Evolutionary conservation across 2,113 vertebrate genomes (phyloP).

Genomic region (Hyaena hyaena): DNA sequence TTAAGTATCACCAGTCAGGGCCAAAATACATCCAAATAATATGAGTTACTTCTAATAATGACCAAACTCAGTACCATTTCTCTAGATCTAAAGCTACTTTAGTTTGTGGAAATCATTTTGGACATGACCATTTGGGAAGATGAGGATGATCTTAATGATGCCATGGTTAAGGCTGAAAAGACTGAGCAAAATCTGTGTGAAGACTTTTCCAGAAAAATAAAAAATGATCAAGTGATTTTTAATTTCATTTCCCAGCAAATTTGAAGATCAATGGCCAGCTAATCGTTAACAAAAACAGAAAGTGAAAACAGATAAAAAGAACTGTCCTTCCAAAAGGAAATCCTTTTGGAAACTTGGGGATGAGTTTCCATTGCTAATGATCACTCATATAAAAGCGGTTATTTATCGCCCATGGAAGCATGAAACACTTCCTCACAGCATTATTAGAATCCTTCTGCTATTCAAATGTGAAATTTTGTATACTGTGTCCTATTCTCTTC

Average conservation of each 20-base stretch:
- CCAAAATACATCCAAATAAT: not conserved
- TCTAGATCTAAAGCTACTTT: not conserved
- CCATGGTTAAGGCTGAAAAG: not conserved
- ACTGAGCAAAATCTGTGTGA: not conserved
- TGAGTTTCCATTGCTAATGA: not conserved
- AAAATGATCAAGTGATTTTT: not conserved
- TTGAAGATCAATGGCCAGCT: not conserved
- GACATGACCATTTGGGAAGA: not conserved
- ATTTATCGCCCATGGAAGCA: not conserved
- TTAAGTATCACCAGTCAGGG: not conserved
- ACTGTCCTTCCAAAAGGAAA: not conserved
- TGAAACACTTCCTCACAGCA: not conserved
- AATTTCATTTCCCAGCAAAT: not conserved
- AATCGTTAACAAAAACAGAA: not conserved
- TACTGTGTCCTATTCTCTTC: not conserved
- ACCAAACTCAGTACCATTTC: not conserved
- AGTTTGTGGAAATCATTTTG: not conserved
- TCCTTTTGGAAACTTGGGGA: not conserved
- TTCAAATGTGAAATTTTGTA: not conserved
- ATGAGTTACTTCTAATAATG: not conserved
- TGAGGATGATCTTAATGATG: not conserved
- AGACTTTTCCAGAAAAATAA: not conserved
- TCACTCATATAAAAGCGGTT: not conserved
- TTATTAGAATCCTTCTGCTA: not conserved
- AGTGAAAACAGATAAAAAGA: not conserved